Evolutionary conservation across 1,140 invertebrate species (phyloP).

Genomic region (Apis mellifera): DNA sequence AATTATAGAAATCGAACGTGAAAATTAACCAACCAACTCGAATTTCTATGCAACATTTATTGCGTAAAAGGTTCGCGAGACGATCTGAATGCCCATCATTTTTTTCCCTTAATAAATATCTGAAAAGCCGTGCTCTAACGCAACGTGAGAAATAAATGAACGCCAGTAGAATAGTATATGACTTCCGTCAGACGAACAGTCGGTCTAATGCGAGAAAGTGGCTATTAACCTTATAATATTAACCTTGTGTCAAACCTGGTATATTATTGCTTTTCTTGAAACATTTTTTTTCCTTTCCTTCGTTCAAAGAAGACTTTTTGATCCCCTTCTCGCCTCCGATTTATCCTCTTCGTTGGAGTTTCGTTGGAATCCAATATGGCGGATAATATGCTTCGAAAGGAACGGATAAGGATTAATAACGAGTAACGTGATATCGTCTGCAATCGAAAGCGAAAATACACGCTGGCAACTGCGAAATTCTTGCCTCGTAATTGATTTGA

Average conservation of each 20-base stretch:
- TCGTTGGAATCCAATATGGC: not conserved
- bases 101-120: not conserved
- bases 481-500: no score
- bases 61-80: not conserved
- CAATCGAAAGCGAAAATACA: no score
- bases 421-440: no score
- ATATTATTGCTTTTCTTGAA: not conserved
- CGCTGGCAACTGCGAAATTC: no score
- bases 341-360: not conserved
- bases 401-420: no score
- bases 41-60: not conserved
- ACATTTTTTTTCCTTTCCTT: no score
- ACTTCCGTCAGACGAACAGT: constrained; percentile 13
- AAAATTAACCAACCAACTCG: not conserved
- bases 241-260: not conserved
- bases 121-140: not conserved
- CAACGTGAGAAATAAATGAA: not conserved
- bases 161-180: not conserved
- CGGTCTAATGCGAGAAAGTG: constrained; percentile 7
- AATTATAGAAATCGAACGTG: not conserved
- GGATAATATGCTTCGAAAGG: not conserved
- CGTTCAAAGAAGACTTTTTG: not conserved
- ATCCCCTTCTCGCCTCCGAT: not conserved
- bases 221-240: constrained; percentile 11
- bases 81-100: not conserved